Conservation (phyloP, 2,888 invertebrate genomes). For the Smittia aterrima region DNA sequence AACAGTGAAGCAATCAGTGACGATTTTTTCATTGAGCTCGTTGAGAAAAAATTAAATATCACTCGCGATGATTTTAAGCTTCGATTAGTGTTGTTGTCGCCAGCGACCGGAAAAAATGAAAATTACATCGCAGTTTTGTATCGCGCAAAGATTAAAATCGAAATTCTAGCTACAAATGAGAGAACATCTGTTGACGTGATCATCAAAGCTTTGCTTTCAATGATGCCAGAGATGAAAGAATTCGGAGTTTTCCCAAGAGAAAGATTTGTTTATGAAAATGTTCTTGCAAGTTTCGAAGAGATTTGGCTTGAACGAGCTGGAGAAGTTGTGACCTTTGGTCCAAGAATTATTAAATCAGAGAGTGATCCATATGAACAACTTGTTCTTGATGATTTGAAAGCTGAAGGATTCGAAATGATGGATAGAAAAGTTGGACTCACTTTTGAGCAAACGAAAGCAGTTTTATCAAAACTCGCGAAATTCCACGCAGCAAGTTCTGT, state of each 20-base stretch:
- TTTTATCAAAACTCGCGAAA: conserved; percentile 38
- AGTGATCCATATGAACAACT: conserved; percentile 29
- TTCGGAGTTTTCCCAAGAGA: conserved; percentile 32
- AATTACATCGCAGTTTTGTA: conserved; percentile 18
- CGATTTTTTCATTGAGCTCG: conserved; percentile 33
- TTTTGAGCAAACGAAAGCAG: conserved; percentile 1
- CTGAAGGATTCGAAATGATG: background rate
- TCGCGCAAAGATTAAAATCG: conserved; percentile 34
- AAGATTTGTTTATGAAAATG: conserved; percentile 13
- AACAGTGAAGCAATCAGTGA: conserved; percentile 29
- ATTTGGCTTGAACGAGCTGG: conserved; percentile 15
- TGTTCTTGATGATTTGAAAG: conserved; percentile 36
- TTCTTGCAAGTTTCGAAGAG: conserved; percentile 20
- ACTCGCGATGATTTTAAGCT: conserved; percentile 18
- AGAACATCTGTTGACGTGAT: background rate
- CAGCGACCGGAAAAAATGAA: conserved; percentile 40
- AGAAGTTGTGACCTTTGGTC: conserved; percentile 17
- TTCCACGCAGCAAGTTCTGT: conserved; percentile 33
- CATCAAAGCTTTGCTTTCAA: background rate
- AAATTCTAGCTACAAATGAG: background rate
- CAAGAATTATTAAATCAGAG: background rate
- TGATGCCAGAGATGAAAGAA: background rate
- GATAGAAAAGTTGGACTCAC: conserved; percentile 36
- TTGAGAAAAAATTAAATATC: conserved; percentile 25
- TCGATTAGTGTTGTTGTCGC: background rate